phyloP scores from a whole-genome alignment of 53 echinoderm and acorn worm genomes.

The Crossaster papposus region DNA sequence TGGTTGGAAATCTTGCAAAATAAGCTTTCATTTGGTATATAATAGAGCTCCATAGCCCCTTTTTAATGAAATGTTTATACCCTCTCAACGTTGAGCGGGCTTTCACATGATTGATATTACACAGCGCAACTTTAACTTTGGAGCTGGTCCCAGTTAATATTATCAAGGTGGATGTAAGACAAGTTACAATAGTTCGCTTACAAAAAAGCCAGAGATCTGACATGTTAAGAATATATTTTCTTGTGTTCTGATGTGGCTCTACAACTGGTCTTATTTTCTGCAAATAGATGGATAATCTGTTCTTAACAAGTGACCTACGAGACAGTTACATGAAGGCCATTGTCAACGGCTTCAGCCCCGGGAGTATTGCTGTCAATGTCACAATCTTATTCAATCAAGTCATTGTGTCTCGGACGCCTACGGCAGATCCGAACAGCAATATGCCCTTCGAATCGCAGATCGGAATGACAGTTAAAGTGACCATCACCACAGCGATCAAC shows the following conservation, averaged over 20 bases:
- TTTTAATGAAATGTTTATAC: no score
- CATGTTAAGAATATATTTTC: not conserved
- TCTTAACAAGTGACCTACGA: not conserved
- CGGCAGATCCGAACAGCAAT: not conserved
- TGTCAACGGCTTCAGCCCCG: conserved; percentile 35
- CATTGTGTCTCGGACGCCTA: not conserved
- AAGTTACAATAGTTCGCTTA: no score
- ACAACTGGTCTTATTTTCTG: not conserved
- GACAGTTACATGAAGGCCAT: not conserved
- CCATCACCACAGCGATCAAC: not conserved
- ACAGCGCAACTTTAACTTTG: no score
- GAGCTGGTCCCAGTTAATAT: no score
- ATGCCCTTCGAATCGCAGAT: not conserved
- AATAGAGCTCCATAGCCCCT: no score
- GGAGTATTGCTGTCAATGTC: conserved; percentile 3
- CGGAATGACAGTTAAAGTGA: not conserved
- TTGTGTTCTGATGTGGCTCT: not conserved
- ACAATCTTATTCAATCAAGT: not conserved
- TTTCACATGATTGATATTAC: no score
- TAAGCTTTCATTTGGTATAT: no score
- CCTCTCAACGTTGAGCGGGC: no score
- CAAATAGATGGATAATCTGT: conserved; percentile 22
- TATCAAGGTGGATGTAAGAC: no score
- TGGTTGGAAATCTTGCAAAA: no score
- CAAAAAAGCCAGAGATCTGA: no score